Conservation (phyloP, 2,888 invertebrate species). For the Cerastoderma edule region DNA sequence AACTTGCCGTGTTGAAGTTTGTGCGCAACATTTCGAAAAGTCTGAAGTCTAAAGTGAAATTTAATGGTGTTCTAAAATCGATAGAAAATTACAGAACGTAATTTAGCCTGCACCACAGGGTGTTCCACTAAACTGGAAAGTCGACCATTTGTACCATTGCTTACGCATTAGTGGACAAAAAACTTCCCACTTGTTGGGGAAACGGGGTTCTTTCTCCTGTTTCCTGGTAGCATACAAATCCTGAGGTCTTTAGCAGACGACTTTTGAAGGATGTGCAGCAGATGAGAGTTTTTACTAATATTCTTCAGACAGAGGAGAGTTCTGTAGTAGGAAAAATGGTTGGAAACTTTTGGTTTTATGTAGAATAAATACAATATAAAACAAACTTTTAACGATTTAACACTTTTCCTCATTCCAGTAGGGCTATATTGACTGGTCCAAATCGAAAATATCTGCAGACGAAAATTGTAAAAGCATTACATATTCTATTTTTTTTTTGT, state of each 20-base stretch:
- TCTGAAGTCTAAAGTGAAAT: conserved; percentile 41
- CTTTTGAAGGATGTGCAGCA: conserved; percentile 7
- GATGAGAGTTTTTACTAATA: too few relatives aligned
- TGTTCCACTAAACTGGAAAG: conserved; percentile 25
- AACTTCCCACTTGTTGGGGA: background rate
- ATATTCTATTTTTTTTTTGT: too few relatives aligned
- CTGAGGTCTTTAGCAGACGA: background rate
- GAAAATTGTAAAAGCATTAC: too few relatives aligned
- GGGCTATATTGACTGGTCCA: too few relatives aligned
- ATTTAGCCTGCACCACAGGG: conserved; percentile 57
- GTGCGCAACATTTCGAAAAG: conserved; percentile 17
- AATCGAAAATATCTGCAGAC: too few relatives aligned
- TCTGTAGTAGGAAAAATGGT: too few relatives aligned
- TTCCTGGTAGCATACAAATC: background rate
- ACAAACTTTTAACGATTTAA: too few relatives aligned
- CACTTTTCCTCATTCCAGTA: too few relatives aligned
- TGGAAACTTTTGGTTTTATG: too few relatives aligned
- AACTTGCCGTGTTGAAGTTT: conserved; percentile 12
- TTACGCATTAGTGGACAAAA: conserved; percentile 3
- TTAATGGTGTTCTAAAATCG: conserved; percentile 62
- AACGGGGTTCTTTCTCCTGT: background rate
- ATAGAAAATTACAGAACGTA: conserved; percentile 62
- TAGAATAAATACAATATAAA: too few relatives aligned
- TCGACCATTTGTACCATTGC: conserved; percentile 1
- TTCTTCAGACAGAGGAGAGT: too few relatives aligned